Evolutionary conservation across 1,140 invertebrate genomes (phyloP).

Genomic region (Adoxophyes honmai): DNA sequence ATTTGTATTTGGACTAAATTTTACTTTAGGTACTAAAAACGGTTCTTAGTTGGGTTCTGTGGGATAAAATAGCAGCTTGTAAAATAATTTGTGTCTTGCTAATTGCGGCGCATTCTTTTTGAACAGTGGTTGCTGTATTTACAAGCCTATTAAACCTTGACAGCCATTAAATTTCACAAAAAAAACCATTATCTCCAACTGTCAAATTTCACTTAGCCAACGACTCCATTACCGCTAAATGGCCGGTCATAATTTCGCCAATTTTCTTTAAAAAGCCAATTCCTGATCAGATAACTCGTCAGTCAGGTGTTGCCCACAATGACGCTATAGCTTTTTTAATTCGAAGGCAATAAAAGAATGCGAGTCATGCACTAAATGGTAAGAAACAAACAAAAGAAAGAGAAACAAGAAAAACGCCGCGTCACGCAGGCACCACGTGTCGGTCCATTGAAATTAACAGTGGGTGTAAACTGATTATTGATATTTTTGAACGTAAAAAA

Average conservation of each 20-base stretch:
- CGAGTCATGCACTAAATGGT: constrained; percentile 73
- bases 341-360: constrained; percentile 70
- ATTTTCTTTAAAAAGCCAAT: constrained; percentile 28
- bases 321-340: constrained; percentile 54
- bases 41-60: too few species aligned
- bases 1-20: too few species aligned
- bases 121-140: too few species aligned
- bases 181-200: too few species aligned
- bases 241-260: constrained; percentile 32
- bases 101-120: too few species aligned
- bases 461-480: constrained; percentile 75
- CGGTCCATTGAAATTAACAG: constrained; percentile 72
- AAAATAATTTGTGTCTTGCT: too few species aligned
- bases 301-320: constrained; percentile 43
- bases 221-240: constrained; percentile 1
- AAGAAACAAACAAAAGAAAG: constrained; percentile 66
- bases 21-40: too few species aligned
- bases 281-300: constrained; percentile 34
- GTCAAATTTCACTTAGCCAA: too few species aligned
- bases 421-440: constrained; percentile 68
- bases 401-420: constrained; percentile 52
- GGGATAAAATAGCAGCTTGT: too few species aligned
- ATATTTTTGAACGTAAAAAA: constrained; percentile 73
- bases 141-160: too few species aligned
- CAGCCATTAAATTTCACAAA: too few species aligned